Evolutionary conservation across 2,797 vertebrate genomes (phyloP).

Genomic region (Clangula hyemalis): DNA sequence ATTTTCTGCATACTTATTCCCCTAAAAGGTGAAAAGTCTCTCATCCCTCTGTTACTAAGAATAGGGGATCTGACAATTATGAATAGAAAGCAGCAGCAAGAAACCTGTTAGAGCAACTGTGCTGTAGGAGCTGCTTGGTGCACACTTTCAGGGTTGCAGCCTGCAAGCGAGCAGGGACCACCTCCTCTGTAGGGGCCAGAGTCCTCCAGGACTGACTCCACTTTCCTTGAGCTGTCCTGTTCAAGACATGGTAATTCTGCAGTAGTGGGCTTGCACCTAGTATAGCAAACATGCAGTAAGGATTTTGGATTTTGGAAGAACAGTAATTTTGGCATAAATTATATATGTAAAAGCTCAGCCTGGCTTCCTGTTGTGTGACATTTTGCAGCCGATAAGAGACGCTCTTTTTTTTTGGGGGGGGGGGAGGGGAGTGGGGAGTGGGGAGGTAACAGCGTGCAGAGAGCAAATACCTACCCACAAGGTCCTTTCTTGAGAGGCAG

Average conservation of each 20-base stretch:
- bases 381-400: rapidly evolving
- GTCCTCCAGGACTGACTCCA: neutral
- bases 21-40: neutral
- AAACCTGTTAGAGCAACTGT: neutral
- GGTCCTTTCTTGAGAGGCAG: neutral
- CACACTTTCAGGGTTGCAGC: neutral
- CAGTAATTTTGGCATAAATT: neutral
- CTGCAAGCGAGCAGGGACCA: too few relatives aligned
- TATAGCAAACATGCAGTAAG: neutral
- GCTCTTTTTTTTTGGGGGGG: neutral
- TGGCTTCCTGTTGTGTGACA: neutral
- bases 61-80: neutral
- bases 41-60: neutral
- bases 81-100: neutral
- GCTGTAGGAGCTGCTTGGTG: neutral
- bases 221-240: neutral
- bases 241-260: rapidly evolving
- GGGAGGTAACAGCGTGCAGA: neutral
- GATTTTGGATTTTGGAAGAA: neutral
- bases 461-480: neutral
- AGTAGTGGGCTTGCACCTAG: rapidly evolving
- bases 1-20: neutral
- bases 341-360: neutral
- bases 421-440: too few relatives aligned
- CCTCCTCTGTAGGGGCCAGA: neutral